Conservation (phyloP, 2,113 vertebrate genomes). For the Psilopsiagon aymara region DNA sequence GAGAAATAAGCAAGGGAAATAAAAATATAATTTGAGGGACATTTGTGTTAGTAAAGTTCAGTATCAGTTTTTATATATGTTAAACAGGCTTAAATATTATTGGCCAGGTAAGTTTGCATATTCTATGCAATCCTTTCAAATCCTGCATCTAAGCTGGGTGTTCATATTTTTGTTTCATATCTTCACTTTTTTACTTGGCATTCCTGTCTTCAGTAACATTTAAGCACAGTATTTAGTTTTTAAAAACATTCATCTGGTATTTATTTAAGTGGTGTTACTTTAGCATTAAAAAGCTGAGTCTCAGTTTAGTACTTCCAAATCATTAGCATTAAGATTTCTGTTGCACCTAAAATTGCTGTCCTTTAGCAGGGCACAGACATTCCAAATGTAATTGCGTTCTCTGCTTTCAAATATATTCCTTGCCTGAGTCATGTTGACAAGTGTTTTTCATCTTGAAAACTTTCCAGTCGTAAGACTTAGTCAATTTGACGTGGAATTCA, state of each 20-base stretch:
- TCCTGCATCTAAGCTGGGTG: neutral
- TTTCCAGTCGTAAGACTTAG: neutral
- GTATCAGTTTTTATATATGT: neutral
- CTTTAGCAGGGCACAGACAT: neutral
- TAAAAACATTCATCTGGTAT: neutral
- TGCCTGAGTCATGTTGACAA: slow-evolving; percentile 15
- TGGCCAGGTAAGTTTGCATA: neutral
- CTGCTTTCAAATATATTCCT: slow-evolving; percentile 26
- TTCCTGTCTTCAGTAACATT: neutral
- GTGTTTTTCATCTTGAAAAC: slow-evolving; percentile 16
- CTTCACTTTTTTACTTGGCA: neutral
- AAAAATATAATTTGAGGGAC: neutral
- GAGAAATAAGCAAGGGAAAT: neutral
- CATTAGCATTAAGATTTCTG: neutral
- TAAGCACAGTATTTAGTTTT: neutral
- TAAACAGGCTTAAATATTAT: neutral
- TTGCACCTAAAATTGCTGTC: neutral
- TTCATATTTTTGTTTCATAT: neutral
- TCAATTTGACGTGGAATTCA: slow-evolving; percentile 15
- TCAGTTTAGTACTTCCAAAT: neutral
- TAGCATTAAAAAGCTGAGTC: neutral
- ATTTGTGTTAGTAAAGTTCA: neutral
- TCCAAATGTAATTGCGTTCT: slow-evolving; percentile 27
- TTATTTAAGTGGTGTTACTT: neutral
- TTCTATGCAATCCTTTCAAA: neutral